Percentiles rank a stretch among this genome's conserved stretches.
phyloP scores from a whole-genome alignment of 1,140 invertebrate genomes.

The Penaeus indicus region DNA sequence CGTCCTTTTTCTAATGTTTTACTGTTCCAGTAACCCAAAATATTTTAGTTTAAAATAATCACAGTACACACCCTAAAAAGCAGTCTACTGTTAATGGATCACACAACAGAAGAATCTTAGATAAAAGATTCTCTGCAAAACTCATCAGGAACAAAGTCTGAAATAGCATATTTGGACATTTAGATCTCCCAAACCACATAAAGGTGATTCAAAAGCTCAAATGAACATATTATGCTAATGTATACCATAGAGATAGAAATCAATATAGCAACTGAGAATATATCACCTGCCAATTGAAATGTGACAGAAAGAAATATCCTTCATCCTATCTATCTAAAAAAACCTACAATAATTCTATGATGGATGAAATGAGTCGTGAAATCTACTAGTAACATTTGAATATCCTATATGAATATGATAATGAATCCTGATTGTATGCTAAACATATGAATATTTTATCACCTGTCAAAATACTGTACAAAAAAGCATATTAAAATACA shows the following conservation, averaged over 20 bases:
- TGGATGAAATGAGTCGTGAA: constrained; percentile 55
- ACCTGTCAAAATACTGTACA: constrained; percentile 50
- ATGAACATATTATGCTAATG: neutral
- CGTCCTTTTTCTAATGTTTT: constrained; percentile 17
- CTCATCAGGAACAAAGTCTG: no score
- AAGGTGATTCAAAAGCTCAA: no score
- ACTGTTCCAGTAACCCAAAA: no score
- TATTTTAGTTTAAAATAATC: no score
- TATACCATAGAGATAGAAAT: neutral
- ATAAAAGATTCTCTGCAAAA: no score
- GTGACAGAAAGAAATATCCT: neutral
- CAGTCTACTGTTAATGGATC: no score
- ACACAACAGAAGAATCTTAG: no score
- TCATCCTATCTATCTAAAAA: neutral
- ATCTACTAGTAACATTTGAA: constrained; percentile 38
- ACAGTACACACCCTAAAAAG: no score
- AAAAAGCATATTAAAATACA: constrained; percentile 36
- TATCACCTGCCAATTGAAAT: constrained; percentile 1
- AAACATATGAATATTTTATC: constrained; percentile 42
- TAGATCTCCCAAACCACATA: no score
- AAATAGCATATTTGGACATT: no score
- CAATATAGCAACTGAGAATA: constrained; percentile 30
- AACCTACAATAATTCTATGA: constrained; percentile 51
- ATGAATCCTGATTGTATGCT: constrained; percentile 45
- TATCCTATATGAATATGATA: constrained; percentile 49